Evolutionary conservation across 2,888 invertebrate species (phyloP).

Genomic region (Tholera decimalis): DNA sequence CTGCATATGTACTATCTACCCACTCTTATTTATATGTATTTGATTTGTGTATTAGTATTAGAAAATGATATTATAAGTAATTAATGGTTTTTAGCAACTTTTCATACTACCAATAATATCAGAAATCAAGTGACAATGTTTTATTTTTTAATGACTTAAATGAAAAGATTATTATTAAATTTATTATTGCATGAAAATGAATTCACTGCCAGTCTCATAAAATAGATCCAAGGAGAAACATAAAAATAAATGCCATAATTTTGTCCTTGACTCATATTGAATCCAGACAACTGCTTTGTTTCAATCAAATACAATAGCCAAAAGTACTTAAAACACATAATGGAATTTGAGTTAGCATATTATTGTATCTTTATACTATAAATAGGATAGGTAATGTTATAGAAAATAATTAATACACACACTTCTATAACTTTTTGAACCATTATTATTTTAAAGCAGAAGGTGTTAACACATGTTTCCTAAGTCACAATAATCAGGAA

Average conservation of each 20-base stretch:
- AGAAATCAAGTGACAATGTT: not conserved
- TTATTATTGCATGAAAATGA: not conserved
- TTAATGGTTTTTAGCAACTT: not conserved
- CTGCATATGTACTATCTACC: slow-evolving; percentile 34
- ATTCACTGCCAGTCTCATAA: not conserved
- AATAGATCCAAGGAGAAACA: slow-evolving; percentile 21
- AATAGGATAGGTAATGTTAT: not conserved
- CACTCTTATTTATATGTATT: slow-evolving; percentile 23
- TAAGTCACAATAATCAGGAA: too few relatives aligned
- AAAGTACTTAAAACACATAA: not conserved
- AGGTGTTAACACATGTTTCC: too few relatives aligned
- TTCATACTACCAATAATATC: not conserved
- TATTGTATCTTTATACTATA: not conserved
- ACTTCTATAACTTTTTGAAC: not conserved
- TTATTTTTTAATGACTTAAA: not conserved
- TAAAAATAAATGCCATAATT: slow-evolving; percentile 25
- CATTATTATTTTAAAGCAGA: not conserved
- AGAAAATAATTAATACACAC: not conserved
- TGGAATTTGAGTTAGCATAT: not conserved
- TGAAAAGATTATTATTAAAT: not conserved
- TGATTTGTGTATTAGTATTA: not conserved
- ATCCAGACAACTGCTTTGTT: slow-evolving; percentile 16
- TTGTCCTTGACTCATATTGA: slow-evolving; percentile 31
- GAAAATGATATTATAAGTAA: not conserved
- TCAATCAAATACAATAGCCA: not conserved